Conservation (phyloP, 2,888 invertebrate species). For the Lydus trimaculatus region DNA sequence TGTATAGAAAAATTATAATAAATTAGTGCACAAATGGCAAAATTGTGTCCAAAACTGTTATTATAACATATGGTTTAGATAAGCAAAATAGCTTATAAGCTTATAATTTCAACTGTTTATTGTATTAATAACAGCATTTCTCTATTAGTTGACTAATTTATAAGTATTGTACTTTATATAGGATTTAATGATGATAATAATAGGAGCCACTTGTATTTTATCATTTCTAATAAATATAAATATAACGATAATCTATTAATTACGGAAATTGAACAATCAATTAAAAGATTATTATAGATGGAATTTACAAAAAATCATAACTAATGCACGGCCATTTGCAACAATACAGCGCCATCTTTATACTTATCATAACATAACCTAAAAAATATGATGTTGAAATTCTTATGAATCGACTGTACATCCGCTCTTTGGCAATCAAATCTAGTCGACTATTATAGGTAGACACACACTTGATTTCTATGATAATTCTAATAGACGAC, state of each 20-base stretch:
- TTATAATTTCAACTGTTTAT: slow-evolving; percentile 8
- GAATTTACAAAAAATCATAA: neutral
- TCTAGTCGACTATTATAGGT: no score
- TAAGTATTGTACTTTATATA: slow-evolving; percentile 25
- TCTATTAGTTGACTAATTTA: slow-evolving; percentile 41
- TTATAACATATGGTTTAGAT: slow-evolving; percentile 27
- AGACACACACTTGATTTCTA: neutral
- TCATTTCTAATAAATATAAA: neutral
- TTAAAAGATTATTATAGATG: neutral
- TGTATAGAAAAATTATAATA: neutral
- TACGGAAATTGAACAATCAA: neutral
- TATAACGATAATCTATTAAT: neutral
- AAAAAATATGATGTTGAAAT: no score
- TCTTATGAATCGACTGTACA: no score
- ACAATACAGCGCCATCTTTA: no score
- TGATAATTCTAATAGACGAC: neutral
- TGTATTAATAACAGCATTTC: slow-evolving; percentile 38
- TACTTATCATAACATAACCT: no score
- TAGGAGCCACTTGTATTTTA: neutral
- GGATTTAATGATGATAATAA: slow-evolving; percentile 2
- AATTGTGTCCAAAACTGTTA: slow-evolving; percentile 26
- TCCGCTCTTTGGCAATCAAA: no score
- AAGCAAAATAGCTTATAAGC: slow-evolving; percentile 21
- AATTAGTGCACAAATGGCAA: slow-evolving; percentile 26
- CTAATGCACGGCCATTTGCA: neutral